Percentiles rank a stretch among this genome's conserved stretches.
These are phyloP conservation scores for Rallus crepitans DNA, from an alignment of 2,797 vertebrate species.

Conservation along the genomic window DNA sequence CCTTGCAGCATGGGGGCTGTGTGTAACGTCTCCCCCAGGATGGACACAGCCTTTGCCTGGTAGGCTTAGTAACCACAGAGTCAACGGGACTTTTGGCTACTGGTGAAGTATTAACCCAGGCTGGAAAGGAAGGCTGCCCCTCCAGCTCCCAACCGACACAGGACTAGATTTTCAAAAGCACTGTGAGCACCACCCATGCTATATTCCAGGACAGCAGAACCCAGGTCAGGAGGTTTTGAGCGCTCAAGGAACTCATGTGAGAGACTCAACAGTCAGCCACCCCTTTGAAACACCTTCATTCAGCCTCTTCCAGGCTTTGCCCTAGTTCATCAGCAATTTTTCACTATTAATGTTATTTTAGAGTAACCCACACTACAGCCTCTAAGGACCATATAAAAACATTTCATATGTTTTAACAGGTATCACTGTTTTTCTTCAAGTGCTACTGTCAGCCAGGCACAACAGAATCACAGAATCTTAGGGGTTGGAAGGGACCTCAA, in stretches of 20 bases:
- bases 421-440: background rate
- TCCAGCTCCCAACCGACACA: background rate
- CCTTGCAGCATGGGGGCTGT: background rate
- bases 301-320: background rate
- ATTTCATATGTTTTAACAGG: background rate
- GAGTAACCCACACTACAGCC: background rate
- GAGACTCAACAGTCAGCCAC: background rate
- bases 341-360: background rate
- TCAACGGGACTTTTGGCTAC: background rate
- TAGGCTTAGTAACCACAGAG: background rate
- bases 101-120: background rate
- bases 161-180: background rate
- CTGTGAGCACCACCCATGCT: background rate
- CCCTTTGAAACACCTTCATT: background rate
- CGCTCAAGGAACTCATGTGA: fast-evolving
- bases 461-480: too few species aligned
- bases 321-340: background rate
- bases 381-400: background rate
- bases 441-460: background rate
- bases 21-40: background rate
- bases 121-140: background rate
- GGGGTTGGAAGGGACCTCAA: too few species aligned
- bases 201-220: background rate
- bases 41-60: background rate
- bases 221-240: background rate